Evolutionary conservation across 2,888 invertebrate genomes (phyloP), one percentile per base, ranked within the genome.

Genomic region (Acleris literana): DNA sequence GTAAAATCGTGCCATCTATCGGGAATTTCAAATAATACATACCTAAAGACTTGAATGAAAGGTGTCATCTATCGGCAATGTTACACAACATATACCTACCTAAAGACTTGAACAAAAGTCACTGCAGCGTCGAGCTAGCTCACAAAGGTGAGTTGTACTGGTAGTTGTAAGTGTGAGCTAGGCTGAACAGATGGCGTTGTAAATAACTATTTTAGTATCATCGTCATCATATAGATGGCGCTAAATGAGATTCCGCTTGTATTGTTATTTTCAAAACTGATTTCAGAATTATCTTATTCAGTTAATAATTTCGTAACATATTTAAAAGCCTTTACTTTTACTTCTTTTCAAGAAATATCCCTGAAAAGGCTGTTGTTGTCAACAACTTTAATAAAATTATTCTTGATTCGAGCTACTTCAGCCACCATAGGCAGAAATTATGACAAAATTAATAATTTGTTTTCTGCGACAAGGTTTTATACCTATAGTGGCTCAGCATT

Each of bases 131-230:
- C 13, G 13, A 13, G 39, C 11, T 39, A 51, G 60, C 1, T 20
- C 44, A 53, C 43, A 39, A 43, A 16, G 25, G 3, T 17, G 25
- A 53, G 11, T 18, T 5, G 49, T 17, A 33, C 20, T 33, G 56
- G 33, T 33, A 9, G 33, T 9, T 29, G 29, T 7, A 29, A 33
- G 55, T 56, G 44, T 29, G 0, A 7, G 6, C 20, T 7, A 17
- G 13, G 3, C 9, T 22, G 7, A 9, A 52, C 29, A 65, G 65
- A 60, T 61, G 60, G 55, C 51, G 44, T 20, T 65, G 22, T 65
- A 51, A 18, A 17, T 1, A 61, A 33, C 13, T 6, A 3, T 18
- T 13, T 7, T 60, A 22, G n/a, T 60, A 1, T 39, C 39, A 13
- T 2, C 20, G 2, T 5, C 17, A 13, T 5, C 13, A 16, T 11